phyloP scores from a whole-genome alignment of 2,113 vertebrate genomes.

The Cyanoderma ruficeps region DNA sequence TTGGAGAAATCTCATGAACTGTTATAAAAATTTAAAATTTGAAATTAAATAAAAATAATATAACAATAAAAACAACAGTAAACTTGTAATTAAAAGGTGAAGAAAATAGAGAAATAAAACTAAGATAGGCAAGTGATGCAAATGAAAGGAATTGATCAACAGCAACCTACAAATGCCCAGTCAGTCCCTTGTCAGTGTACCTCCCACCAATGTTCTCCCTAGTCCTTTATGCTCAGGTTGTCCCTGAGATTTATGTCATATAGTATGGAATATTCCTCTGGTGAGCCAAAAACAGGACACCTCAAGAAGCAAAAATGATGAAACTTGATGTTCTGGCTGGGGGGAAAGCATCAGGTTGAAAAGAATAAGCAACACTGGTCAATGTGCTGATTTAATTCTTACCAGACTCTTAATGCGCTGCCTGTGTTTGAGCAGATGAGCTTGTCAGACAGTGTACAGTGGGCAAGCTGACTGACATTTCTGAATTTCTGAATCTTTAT shows the following conservation, averaged over 20 bases:
- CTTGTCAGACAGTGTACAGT: neutral
- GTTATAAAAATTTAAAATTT: neutral
- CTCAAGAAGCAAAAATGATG: neutral
- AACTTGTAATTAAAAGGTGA: neutral
- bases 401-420: neutral
- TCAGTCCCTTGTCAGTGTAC: neutral
- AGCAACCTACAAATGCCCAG: neutral
- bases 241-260: neutral
- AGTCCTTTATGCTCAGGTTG: neutral
- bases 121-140: neutral
- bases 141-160: neutral
- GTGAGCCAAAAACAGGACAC: neutral
- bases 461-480: neutral
- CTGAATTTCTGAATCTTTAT: neutral
- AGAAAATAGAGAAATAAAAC: neutral
- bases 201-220: neutral
- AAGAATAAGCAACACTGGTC: neutral
- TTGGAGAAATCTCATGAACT: neutral
- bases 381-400: neutral
- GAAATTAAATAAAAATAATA: neutral
- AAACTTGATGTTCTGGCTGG: neutral
- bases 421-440: neutral
- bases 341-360: neutral
- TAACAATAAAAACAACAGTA: neutral
- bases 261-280: neutral